Evolutionary conservation across 2,888 invertebrate species (phyloP).

Genomic region (Cancer borealis): DNA sequence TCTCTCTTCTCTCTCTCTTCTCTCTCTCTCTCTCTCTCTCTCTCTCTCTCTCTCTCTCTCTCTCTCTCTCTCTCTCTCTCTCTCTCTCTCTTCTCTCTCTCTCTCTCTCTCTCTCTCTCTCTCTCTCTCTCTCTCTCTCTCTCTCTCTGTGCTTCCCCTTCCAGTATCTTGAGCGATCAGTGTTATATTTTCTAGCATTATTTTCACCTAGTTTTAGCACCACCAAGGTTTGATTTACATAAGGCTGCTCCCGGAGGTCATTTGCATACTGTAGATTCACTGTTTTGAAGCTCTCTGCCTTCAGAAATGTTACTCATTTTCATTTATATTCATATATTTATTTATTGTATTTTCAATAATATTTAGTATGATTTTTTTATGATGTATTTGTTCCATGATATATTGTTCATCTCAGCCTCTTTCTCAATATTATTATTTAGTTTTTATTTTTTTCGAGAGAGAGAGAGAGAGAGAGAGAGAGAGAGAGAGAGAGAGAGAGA

Average conservation of each 20-base stretch:
- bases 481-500: too few species aligned
- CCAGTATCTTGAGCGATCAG: not conserved
- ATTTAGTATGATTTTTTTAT: too few species aligned
- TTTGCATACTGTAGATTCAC: conserved; percentile 8
- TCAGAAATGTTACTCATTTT: not conserved
- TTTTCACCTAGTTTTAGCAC: conserved; percentile 4
- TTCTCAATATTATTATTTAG: not conserved
- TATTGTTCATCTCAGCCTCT: not conserved
- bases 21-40: too few species aligned
- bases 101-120: conserved; percentile 45
- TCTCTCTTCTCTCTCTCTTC: not conserved
- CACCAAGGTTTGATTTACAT: not conserved
- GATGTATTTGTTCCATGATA: not conserved
- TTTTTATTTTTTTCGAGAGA: not conserved
- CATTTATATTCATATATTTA: not conserved
- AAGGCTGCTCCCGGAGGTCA: not conserved
- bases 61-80: too few species aligned
- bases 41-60: not conserved
- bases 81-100: conserved; percentile 38
- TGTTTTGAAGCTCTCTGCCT: not conserved
- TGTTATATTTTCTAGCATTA: not conserved
- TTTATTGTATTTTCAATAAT: too few species aligned
- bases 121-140: not conserved
- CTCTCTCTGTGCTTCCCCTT: not conserved
- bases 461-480: not conserved